Base-by-base conservation (phyloP, 2,888 invertebrate genomes). In the Erebia ligea region DNA sequence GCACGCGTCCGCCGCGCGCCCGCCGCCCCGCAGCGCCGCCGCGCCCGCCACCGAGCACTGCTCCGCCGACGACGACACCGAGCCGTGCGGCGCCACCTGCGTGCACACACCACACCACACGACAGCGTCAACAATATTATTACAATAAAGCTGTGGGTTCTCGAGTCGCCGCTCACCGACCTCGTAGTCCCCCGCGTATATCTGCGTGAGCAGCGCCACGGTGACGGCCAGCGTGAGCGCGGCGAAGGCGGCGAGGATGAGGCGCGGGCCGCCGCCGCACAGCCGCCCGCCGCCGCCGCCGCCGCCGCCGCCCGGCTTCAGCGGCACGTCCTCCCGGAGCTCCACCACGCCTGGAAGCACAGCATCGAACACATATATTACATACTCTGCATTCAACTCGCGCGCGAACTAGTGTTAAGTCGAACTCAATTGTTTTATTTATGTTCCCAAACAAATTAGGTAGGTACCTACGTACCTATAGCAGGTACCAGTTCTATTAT, bases 1-100 rank as follows among this genome's bases (percentile, higher is more conserved):
- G 48, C 96, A 96, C 69, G 97, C 97, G 92, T 97, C 97, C 0
- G 96, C 93, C 34, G 97, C 96, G 89, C 94, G 95, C 69, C 96
- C 96, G 61, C 95, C 96, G 77, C 93, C 90, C 85, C 95, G 94
- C 78, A 97, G 90, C 79, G 95, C 92, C 78, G 93, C 92, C 17
- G 95, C 94, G 63, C 97, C 97, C 69, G 96, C 95, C 78, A 94
- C 91, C 34, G 97, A 96, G 90, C 97, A 97, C 81, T 94, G 94
- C 76, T 94, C 92, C 80, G 94, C 96, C 54, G 96, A 96, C 62
- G 96, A 94, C 21, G 96, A 95, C 73, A 97, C 97, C 79, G 96
- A 96, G 65, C 97, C 97, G 90, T 97, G 96, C 11, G 95, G 95
- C 68, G 94, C 94, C 76, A 96, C 92, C 96, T 96, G 82, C 76